Conservation (phyloP, 2,888 invertebrate species). For the Stomorhina lunata region DNA sequence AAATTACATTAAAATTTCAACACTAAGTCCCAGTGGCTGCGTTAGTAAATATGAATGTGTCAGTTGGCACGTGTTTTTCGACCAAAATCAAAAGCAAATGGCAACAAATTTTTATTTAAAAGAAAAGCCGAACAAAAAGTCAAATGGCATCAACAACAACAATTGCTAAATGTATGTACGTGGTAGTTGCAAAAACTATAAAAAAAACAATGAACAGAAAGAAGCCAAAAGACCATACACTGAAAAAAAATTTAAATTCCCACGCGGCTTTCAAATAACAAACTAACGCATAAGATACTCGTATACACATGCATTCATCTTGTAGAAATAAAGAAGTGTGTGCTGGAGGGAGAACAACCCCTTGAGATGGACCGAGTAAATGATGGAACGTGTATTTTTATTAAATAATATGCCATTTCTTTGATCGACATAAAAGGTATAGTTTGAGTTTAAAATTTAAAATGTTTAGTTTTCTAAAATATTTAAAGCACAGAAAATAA, state of each 20-base stretch:
- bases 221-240: not conserved
- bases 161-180: not conserved
- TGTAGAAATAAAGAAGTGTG: no score
- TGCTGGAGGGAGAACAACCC: not conserved
- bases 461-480: no score
- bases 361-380: not conserved
- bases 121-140: conserved; percentile 5
- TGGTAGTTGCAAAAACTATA: not conserved
- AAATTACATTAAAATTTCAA: conserved; percentile 37
- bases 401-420: no score
- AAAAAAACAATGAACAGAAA: not conserved
- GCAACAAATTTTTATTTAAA: not conserved
- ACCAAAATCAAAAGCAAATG: not conserved
- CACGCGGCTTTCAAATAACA: conserved; percentile 2
- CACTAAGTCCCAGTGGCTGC: conserved; percentile 18
- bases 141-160: not conserved
- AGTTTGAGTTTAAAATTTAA: no score
- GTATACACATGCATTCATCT: not conserved
- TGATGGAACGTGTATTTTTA: not conserved
- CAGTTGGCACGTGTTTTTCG: conserved; percentile 46
- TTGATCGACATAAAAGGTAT: no score
- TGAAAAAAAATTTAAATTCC: conserved; percentile 10
- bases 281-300: not conserved
- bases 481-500: no score
- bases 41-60: conserved; percentile 21